A percentile compares a stretch with the other conserved stretches of the same genome.
Evolutionary conservation across 1,140 invertebrate genomes (phyloP).

Genomic region (Dinoponera quadriceps): DNA sequence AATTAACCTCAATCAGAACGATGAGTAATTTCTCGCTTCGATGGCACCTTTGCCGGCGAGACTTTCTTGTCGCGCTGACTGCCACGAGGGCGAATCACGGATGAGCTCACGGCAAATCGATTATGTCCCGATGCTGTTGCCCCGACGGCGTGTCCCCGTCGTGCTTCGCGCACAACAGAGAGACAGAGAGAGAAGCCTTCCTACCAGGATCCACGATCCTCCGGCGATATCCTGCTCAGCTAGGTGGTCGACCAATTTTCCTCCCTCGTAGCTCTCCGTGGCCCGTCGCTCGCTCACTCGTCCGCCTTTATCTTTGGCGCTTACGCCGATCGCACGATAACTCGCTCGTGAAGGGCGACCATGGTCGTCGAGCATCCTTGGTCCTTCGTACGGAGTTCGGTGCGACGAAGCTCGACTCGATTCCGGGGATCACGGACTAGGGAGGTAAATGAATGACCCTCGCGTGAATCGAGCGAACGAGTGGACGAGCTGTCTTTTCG

Average conservation of each 20-base stretch:
- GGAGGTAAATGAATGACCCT: constrained; percentile 39
- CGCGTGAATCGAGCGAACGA: constrained; percentile 15
- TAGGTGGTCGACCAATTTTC: constrained; percentile 68
- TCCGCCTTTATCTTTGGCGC: constrained; percentile 67
- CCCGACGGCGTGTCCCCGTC: constrained; percentile 43
- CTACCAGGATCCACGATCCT: constrained; percentile 68
- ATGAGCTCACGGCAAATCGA: constrained; percentile 85
- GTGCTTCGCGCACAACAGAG: constrained; percentile 47
- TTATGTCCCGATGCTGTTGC: constrained; percentile 80
- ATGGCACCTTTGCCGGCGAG: constrained; percentile 84
- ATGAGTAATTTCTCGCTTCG: constrained; percentile 86
- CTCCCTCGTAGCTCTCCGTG: constrained; percentile 14
- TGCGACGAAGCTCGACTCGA: constrained; percentile 30
- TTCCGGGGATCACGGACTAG: constrained; percentile 21
- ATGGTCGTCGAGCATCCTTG: constrained; percentile 34
- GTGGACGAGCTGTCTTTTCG: neutral
- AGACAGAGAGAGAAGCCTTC: constrained; percentile 3
- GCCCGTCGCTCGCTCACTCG: neutral
- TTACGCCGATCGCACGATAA: constrained; percentile 71
- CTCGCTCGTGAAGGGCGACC: constrained; percentile 70
- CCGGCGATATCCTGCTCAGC: constrained; percentile 72
- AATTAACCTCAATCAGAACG: constrained; percentile 87
- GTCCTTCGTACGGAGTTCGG: constrained; percentile 16
- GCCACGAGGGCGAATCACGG: constrained; percentile 82
- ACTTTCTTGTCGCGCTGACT: constrained; percentile 85